phyloP scores from a whole-genome alignment of 2,888 invertebrate species.

The Caenorhabditis afra region DNA sequence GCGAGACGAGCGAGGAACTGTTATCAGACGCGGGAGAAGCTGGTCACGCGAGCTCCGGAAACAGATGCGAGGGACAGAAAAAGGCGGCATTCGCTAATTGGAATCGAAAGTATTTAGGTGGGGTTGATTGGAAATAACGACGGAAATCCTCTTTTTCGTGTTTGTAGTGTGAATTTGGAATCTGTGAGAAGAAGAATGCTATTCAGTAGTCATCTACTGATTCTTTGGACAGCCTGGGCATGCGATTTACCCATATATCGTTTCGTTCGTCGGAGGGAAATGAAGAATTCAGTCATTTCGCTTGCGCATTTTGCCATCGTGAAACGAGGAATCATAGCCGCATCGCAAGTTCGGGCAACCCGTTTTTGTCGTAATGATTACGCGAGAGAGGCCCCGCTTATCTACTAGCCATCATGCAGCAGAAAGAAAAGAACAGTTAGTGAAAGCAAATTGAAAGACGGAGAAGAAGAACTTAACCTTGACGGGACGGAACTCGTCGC shows the following conservation, averaged over 20 bases:
- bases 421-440: constrained; percentile 48
- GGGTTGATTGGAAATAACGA: too few relatives aligned
- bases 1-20: constrained; percentile 11
- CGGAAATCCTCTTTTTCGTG: not conserved
- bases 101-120: not conserved
- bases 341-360: constrained; percentile 35
- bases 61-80: constrained; percentile 10
- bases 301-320: constrained; percentile 26
- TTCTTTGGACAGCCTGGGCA: constrained; percentile 1
- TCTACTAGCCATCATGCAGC: constrained; percentile 42
- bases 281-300: constrained; percentile 31
- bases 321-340: constrained; percentile 37
- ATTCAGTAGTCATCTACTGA: constrained; percentile 2
- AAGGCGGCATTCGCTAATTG: not conserved
- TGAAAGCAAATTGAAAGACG: too few relatives aligned
- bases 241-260: too few relatives aligned
- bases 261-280: constrained; percentile 3
- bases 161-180: not conserved
- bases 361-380: constrained; percentile 57
- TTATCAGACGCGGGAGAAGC: constrained; percentile 16
- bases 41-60: constrained; percentile 37
- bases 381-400: constrained; percentile 44
- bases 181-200: too few relatives aligned
- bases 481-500: not conserved
- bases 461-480: constrained; percentile 43